Evolutionary conservation across 2,888 invertebrate species (phyloP).

Genomic region (Loripinus fragilis): DNA sequence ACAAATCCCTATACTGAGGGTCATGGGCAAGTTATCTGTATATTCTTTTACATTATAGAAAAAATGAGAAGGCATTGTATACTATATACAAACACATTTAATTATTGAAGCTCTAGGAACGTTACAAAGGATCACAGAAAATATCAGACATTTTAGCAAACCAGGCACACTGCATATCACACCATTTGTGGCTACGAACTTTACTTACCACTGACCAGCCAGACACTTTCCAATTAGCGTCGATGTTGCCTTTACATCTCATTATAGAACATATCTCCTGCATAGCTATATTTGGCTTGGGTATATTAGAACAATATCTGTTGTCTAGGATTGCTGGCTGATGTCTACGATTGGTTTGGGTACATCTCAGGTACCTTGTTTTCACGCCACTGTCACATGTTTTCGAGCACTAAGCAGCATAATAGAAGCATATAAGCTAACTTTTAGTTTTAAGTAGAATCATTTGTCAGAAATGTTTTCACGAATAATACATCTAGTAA

Average conservation of each 20-base stretch:
- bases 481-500: no score
- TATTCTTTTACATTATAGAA: no score
- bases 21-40: no score
- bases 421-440: slow-evolving; percentile 42
- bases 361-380: slow-evolving; percentile 66
- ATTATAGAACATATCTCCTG: slow-evolving; percentile 63
- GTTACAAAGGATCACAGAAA: no score
- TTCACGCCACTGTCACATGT: slow-evolving; percentile 69
- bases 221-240: slow-evolving; percentile 59
- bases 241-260: slow-evolving; percentile 49
- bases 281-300: slow-evolving; percentile 60
- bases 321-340: slow-evolving; percentile 54
- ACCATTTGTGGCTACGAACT: no score
- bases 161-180: background rate
- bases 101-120: no score
- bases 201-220: slow-evolving; percentile 70
- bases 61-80: no score
- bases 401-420: slow-evolving; percentile 73
- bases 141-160: no score
- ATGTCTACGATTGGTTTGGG: slow-evolving; percentile 44
- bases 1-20: no score
- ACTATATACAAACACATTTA: no score
- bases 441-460: no score
- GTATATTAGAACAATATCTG: slow-evolving; percentile 56
- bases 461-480: no score